Evolutionary conservation across 2,113 vertebrate species (phyloP).

Genomic region (Serinus canaria): DNA sequence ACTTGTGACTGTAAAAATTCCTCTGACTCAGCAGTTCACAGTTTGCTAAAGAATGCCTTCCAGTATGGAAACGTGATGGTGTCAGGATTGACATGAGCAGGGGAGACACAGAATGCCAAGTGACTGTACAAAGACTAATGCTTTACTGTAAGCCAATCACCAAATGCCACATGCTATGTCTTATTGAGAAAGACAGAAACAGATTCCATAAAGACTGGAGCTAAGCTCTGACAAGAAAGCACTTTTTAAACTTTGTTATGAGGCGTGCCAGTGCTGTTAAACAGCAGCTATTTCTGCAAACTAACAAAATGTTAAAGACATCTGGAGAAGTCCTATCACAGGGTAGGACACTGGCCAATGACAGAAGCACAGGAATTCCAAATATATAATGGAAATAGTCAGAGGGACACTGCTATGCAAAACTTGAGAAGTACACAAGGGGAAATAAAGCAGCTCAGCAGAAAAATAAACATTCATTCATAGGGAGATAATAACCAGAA

Average conservation of each 20-base stretch:
- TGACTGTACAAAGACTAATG: not conserved
- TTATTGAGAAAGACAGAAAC: not conserved
- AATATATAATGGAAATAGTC: not conserved
- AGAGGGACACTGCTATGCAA: not conserved
- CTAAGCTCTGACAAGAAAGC: not conserved
- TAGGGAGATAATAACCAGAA: not conserved
- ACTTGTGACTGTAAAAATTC: not conserved
- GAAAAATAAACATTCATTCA: not conserved
- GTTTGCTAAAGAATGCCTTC: not conserved
- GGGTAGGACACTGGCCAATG: not conserved
- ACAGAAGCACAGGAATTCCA: not conserved
- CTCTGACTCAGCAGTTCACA: not conserved
- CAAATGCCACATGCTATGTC: not conserved
- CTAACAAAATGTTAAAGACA: not conserved
- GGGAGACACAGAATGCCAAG: not conserved
- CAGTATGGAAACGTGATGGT: accelerated
- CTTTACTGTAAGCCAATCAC: not conserved
- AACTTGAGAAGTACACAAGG: not conserved
- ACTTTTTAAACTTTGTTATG: not conserved
- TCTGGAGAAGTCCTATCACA: not conserved
- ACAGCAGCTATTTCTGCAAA: not conserved
- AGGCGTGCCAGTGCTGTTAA: not conserved
- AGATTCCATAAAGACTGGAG: not conserved
- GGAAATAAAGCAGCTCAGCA: not conserved
- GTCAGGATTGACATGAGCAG: not conserved